These are phyloP conservation scores for Cherax destructor DNA, from an alignment of 1,140 invertebrate species.

Conservation along the genomic window DNA sequence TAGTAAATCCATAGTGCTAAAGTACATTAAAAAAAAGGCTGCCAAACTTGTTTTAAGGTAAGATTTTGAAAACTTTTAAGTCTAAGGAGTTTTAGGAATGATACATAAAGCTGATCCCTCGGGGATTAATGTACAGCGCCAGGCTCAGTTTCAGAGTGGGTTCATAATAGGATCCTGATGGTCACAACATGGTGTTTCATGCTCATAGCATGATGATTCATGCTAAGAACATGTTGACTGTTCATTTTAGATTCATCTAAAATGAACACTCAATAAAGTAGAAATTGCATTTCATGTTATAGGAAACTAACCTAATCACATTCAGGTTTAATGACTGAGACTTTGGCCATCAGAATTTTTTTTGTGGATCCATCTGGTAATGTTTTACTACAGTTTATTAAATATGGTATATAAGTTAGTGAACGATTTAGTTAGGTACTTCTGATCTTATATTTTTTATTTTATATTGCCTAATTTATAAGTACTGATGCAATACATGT, in stretches of 20 bases:
- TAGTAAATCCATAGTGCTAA: slow-evolving; percentile 17
- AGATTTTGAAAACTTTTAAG: slow-evolving; percentile 6
- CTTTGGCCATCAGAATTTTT: background rate
- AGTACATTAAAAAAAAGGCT: slow-evolving; percentile 9
- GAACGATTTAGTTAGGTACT: background rate
- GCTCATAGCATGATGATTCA: no score
- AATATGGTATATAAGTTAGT: background rate
- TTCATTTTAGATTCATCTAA: background rate
- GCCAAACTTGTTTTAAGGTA: background rate
- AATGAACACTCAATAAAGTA: background rate
- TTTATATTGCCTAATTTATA: background rate
- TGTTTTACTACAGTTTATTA: background rate
- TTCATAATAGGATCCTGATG: background rate
- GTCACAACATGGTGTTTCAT: background rate
- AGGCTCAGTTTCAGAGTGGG: background rate
- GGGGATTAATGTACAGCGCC: slow-evolving; percentile 2
- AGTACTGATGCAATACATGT: background rate
- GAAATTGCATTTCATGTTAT: background rate
- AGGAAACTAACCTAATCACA: background rate
- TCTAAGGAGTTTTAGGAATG: background rate
- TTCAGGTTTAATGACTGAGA: background rate
- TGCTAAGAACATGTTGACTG: no score
- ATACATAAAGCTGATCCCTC: background rate
- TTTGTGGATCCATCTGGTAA: background rate
- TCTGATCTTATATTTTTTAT: background rate